These are phyloP conservation scores for Stratiomys singularior DNA, from an alignment of 2,888 invertebrate genomes.

Conservation along the genomic window DNA sequence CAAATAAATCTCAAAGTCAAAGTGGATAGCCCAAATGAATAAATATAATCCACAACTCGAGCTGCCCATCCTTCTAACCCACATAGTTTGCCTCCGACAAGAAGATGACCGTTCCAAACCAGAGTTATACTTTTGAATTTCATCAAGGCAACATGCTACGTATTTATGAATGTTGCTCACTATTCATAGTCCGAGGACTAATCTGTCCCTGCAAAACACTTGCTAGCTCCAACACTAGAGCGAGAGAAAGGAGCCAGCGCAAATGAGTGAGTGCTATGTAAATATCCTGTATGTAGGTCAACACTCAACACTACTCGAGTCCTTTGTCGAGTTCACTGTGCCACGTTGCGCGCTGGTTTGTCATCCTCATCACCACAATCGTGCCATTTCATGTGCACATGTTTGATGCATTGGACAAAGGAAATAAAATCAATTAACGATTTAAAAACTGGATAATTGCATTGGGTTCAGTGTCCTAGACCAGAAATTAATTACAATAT, in stretches of 20 bases:
- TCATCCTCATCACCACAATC: neutral
- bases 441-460: conserved; percentile 24
- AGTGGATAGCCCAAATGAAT: no score
- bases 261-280: conserved; percentile 6
- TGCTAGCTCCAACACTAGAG: neutral
- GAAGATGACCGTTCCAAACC: neutral
- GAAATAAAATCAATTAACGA: conserved; percentile 17
- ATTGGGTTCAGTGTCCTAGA: neutral
- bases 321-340: conserved; percentile 31
- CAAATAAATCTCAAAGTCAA: no score
- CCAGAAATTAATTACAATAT: neutral
- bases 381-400: neutral
- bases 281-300: conserved; percentile 31
- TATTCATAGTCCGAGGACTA: conserved; percentile 4
- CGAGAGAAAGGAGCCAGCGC: neutral
- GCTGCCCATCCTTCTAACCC: neutral
- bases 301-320: neutral
- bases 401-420: neutral
- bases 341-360: neutral
- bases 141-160: neutral
- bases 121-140: neutral
- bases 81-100: neutral
- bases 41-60: no score
- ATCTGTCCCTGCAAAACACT: neutral
- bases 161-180: conserved; percentile 3